phyloP scores from a whole-genome alignment of 1,140 invertebrate species.

The Drosophila kohkoa region DNA sequence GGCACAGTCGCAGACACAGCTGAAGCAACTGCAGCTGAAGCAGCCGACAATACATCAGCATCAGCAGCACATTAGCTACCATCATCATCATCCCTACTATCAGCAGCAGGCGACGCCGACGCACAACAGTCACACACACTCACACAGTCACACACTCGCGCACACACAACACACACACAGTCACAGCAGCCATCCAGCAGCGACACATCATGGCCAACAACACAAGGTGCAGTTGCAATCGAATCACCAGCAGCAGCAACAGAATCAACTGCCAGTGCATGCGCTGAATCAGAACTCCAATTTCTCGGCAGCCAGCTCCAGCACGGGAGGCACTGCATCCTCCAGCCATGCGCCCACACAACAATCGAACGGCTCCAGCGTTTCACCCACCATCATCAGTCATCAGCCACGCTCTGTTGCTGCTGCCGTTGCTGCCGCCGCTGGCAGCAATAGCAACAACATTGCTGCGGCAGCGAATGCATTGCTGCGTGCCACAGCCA shows the following conservation, averaged over 20 bases:
- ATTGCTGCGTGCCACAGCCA: conserved; percentile 59
- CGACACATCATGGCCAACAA: conserved; percentile 36
- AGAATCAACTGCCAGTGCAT: conserved; percentile 71
- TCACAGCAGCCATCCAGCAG: conserved; percentile 29
- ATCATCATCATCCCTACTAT: conserved; percentile 79
- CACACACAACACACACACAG: too few species aligned
- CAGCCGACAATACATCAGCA: conserved; percentile 82
- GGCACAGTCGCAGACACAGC: conserved; percentile 74
- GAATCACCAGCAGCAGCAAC: conserved; percentile 42
- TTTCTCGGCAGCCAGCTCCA: conserved; percentile 81
- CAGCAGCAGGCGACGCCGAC: conserved; percentile 58
- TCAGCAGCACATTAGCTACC: conserved; percentile 76
- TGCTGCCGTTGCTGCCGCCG: conserved; percentile 26
- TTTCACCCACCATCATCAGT: conserved; percentile 73
- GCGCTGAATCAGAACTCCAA: conserved; percentile 82
- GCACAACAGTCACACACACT: conserved; percentile 37
- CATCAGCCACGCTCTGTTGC: conserved; percentile 13
- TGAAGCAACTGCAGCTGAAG: conserved; percentile 78
- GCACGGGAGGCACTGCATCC: conserved; percentile 80
- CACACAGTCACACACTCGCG: conserved; percentile 25
- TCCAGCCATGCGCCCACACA: conserved; percentile 82
- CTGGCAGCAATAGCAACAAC: conserved; percentile 62
- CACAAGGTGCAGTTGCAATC: conserved; percentile 49
- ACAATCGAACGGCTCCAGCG: conserved; percentile 78
- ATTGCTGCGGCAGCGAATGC: conserved; percentile 73